These are phyloP conservation scores for Caerostris extrusa DNA, from an alignment of 1,140 invertebrate genomes.

Conservation along the genomic window DNA sequence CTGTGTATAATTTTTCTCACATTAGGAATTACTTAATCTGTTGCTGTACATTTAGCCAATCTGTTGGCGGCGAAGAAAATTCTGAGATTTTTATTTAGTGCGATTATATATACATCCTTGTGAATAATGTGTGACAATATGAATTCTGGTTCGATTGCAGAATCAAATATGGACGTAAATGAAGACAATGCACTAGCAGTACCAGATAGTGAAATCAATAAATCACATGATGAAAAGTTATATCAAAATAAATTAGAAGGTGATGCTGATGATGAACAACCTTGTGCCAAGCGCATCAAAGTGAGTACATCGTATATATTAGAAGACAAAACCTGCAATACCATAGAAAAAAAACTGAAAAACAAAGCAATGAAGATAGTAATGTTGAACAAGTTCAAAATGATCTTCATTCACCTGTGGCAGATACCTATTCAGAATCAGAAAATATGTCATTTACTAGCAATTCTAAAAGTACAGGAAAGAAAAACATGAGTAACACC, in stretches of 20 bases:
- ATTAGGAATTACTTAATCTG: no score
- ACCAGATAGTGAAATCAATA: not conserved
- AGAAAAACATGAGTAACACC: constrained; percentile 7
- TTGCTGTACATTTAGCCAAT: not conserved
- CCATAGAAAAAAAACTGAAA: not conserved
- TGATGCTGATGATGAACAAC: not conserved
- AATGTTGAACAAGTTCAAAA: not conserved
- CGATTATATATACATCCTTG: no score
- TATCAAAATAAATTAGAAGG: not conserved
- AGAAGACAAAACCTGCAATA: not conserved
- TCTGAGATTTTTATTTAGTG: not conserved
- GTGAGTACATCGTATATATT: not conserved
- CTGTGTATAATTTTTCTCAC: no score
- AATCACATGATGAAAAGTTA: not conserved
- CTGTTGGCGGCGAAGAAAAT: not conserved
- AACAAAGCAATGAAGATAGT: not conserved
- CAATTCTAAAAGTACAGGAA: constrained; percentile 27
- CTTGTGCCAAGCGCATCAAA: not conserved
- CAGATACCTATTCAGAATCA: constrained; percentile 2
- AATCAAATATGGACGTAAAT: no score
- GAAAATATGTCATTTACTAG: not conserved
- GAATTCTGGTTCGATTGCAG: no score
- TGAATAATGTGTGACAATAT: no score
- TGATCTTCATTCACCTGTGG: constrained; percentile 20
- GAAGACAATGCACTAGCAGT: no score